Percentiles rank a stretch among this genome's conserved stretches.
These are phyloP conservation scores for Porites divaricata DNA, from an alignment of 92 coral and sea anemone species.

Conservation along the genomic window DNA sequence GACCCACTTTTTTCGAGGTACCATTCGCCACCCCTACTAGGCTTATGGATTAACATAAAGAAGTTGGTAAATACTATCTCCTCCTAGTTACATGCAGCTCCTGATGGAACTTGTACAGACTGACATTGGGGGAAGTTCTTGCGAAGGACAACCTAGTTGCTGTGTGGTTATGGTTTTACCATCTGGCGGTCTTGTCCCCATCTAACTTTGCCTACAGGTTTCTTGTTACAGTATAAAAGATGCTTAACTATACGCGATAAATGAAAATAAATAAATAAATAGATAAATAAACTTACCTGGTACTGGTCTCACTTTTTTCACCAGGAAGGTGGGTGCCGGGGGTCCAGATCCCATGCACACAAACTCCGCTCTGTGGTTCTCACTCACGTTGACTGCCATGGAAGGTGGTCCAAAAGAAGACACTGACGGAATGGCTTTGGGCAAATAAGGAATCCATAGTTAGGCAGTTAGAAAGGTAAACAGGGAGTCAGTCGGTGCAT, in stretches of 20 bases:
- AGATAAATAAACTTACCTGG: constrained; percentile 47
- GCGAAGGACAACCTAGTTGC: no score
- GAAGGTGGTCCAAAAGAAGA: constrained; percentile 70
- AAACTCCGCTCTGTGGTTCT: constrained; percentile 55
- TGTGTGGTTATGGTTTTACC: no score
- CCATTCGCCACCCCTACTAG: no score
- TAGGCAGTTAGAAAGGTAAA: neutral
- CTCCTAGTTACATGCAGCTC: no score
- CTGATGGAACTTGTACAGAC: no score
- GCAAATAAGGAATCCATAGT: neutral
- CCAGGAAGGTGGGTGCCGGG: constrained; percentile 57
- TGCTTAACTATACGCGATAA: neutral
- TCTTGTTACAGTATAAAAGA: no score
- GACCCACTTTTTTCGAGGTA: no score
- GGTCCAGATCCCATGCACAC: constrained; percentile 70
- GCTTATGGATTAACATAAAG: no score
- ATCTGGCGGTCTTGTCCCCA: no score
- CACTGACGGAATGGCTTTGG: constrained; percentile 58
- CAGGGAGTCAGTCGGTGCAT: neutral
- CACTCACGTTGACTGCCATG: constrained; percentile 57
- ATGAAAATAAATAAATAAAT: neutral
- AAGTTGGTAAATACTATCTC: no score
- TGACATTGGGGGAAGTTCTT: no score
- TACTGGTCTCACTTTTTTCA: constrained; percentile 53
- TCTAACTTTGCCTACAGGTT: no score